Evolutionary conservation across 2,797 vertebrate genomes (phyloP).

Genomic region (Hydrocynus forskahlii): DNA sequence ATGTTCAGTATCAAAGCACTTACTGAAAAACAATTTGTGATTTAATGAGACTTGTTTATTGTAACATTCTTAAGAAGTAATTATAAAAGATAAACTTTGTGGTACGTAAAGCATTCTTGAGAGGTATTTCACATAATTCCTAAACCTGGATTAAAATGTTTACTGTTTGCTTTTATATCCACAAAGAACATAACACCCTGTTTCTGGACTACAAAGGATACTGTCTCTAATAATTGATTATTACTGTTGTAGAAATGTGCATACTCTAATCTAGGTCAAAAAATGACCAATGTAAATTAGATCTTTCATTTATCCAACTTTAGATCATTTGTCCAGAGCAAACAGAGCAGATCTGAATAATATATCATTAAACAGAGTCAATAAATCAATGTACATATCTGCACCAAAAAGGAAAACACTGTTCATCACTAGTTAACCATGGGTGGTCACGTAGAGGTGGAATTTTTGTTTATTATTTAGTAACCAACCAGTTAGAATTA

Average conservation of each 20-base stretch:
- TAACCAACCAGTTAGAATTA: neutral
- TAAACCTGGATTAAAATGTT: neutral
- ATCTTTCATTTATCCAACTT: neutral
- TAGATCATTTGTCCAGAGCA: no score
- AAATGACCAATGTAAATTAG: neutral
- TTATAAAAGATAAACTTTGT: neutral
- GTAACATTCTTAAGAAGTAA: neutral
- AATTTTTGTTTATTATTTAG: no score
- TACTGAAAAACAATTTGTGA: neutral
- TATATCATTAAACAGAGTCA: neutral
- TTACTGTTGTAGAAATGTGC: neutral
- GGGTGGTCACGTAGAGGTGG: no score
- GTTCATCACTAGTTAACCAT: no score
- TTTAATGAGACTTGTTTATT: neutral
- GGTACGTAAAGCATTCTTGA: neutral
- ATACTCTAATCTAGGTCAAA: neutral
- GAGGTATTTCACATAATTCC: neutral
- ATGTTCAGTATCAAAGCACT: conserved; percentile 5
- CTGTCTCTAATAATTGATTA: neutral
- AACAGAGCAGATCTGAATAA: no score
- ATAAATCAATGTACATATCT: neutral
- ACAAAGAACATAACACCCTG: neutral
- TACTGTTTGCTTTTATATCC: neutral
- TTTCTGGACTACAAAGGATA: neutral
- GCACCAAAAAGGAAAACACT: no score